Conservation (phyloP, 2,888 invertebrate genomes). For the Lumbricus terrestris region DNA sequence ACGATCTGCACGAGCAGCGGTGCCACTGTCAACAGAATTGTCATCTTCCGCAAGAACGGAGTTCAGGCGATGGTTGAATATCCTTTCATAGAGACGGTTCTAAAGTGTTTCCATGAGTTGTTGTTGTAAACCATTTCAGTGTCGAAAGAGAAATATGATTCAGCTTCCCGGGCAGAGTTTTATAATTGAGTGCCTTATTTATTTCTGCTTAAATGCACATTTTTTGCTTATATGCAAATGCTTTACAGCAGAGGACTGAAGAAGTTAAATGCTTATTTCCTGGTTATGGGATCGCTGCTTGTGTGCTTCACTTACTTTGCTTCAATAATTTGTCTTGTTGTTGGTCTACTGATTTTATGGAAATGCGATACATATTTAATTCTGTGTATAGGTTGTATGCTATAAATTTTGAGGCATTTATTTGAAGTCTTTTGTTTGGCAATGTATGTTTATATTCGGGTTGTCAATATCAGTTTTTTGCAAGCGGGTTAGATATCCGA, state of each 20-base stretch:
- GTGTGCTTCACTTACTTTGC: background rate
- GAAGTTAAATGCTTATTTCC: background rate
- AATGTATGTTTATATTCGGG: background rate
- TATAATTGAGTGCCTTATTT: background rate
- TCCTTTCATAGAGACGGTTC: slow-evolving; percentile 71
- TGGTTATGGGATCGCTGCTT: background rate
- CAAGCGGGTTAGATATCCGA: no score
- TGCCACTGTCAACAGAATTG: slow-evolving; percentile 85
- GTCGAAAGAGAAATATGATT: background rate
- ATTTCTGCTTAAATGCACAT: background rate
- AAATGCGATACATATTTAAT: background rate
- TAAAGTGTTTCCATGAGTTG: background rate
- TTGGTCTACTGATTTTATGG: background rate
- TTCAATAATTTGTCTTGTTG: background rate
- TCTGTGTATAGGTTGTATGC: background rate
- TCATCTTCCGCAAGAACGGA: slow-evolving; percentile 97
- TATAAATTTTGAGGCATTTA: background rate
- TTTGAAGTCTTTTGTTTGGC: background rate
- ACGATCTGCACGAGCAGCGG: slow-evolving; percentile 94
- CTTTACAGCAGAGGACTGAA: no score
- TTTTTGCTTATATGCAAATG: no score
- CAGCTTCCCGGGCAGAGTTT: background rate
- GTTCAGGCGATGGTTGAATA: slow-evolving; percentile 99
- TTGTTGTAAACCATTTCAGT: background rate
- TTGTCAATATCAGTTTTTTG: no score